Evolutionary conservation across 2,797 vertebrate species (phyloP), one percentile per base, ranked within the genome.

Genomic region (Dendrocincla fuliginosa): DNA sequence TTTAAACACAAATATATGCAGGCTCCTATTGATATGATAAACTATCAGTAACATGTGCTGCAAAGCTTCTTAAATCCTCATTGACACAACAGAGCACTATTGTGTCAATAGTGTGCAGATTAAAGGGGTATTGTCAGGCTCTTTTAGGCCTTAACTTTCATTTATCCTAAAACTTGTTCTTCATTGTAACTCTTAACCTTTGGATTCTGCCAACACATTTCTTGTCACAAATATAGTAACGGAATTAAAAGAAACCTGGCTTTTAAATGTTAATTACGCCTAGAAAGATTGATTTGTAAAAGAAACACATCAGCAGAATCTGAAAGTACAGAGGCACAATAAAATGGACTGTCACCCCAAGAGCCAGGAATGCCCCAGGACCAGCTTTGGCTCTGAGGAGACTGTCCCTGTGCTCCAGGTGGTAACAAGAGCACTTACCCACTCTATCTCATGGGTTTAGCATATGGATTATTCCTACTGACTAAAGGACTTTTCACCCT

Each of bases 151-250:
- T 98, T 97, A 98, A 97, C 95, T 95, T 95, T 88, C 89, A 93
- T 96, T 96, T 96, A 96, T 95, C 88, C 95, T 97, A 96, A 97
- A 98, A 97, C 97, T 96, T 97, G 97, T 98, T 98, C 96, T 96
- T 97, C 97, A 97, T 84, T 91, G 92, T 97, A 96, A 96, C 96
- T 97, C 96, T 96, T 97, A 97, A 96, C 97, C 93, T 98, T 96
- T 93, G 95, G 87, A 96, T 97, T 97, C 96, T 96, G 95, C 95
- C 94, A 96, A 92, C 97, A 92, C 92, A 95, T 95, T 97, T 97
- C 95, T 96, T 91, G 93, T 91, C 81, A 78, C 90, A 96, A 96
- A 96, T 90, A 93, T 90, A 93, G 93, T 95, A 96, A 96, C 85
- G 83, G 94, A 93, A 96, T 97, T 94, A 96, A 91, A 95, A 85